phyloP scores from a whole-genome alignment of 2,888 invertebrate species.

The Melieria crassipennis region DNA sequence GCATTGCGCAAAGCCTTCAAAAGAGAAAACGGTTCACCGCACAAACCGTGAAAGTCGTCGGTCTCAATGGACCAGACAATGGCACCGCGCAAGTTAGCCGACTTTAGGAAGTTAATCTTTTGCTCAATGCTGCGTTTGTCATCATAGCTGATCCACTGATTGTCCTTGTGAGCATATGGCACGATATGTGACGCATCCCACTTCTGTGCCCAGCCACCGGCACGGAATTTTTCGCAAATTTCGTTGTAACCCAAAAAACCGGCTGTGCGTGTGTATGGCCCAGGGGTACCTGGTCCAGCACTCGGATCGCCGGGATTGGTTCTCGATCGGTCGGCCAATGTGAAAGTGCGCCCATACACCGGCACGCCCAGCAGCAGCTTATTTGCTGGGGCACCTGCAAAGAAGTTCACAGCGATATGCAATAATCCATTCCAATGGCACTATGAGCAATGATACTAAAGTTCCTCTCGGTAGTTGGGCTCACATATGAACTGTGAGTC shows the following conservation, averaged over 20 bases:
- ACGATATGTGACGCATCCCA: constrained; percentile 29
- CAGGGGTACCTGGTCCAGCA: constrained; percentile 57
- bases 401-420: background rate
- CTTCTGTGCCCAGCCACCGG: background rate
- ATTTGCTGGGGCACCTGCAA: constrained; percentile 68
- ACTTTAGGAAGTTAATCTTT: constrained; percentile 84
- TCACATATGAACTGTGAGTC: too few species aligned
- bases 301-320: constrained; percentile 15
- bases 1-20: constrained; percentile 53
- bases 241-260: constrained; percentile 80
- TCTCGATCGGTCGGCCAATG: constrained; percentile 65
- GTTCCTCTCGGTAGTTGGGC: too few species aligned
- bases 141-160: constrained; percentile 94
- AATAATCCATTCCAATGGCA: too few species aligned
- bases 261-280: constrained; percentile 71
- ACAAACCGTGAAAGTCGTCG: constrained; percentile 89
- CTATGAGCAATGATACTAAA: too few species aligned
- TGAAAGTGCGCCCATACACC: constrained; percentile 76
- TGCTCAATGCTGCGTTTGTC: constrained; percentile 80
- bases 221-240: constrained; percentile 57
- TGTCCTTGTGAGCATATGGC: constrained; percentile 83
- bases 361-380: constrained; percentile 78
- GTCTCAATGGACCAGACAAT: constrained; percentile 81
- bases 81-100: constrained; percentile 80
- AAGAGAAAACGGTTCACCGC: constrained; percentile 71